Conservation (phyloP, 2,113 vertebrate genomes). For the Aythya baeri region DNA sequence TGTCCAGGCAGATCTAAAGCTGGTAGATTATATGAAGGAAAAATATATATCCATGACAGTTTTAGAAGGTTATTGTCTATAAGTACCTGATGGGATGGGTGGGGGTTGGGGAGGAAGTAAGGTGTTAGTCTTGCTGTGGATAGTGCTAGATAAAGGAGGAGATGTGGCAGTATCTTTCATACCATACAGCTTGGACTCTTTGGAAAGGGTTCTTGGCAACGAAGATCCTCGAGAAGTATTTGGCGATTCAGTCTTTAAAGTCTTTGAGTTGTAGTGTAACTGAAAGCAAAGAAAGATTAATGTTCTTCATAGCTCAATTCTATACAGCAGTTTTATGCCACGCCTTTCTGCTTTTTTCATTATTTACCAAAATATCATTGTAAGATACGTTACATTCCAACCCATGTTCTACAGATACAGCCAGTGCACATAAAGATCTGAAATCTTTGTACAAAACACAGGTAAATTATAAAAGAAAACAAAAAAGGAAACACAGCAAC, state of each 20-base stretch:
- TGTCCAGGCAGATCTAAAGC: constrained; percentile 9
- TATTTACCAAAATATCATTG: not conserved
- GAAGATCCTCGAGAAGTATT: constrained; percentile 96
- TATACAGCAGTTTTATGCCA: not conserved
- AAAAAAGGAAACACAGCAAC: not conserved
- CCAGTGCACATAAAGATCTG: not conserved
- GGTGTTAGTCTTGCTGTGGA: constrained; percentile 92
- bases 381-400: not conserved
- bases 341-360: not conserved
- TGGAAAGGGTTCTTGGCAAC: constrained; percentile 94
- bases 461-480: not conserved
- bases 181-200: constrained; percentile 99
- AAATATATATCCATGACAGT: constrained; percentile 12
- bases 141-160: constrained; percentile 82
- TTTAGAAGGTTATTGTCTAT: constrained; percentile 41
- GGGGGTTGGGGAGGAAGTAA: constrained; percentile 95
- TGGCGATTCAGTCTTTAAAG: constrained; percentile 94
- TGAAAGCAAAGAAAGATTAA: constrained; percentile 65
- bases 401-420: not conserved
- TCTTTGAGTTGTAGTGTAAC: constrained; percentile 99
- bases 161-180: constrained; percentile 90
- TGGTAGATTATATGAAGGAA: constrained; percentile 26
- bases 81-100: constrained; percentile 95
- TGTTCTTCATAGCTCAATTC: not conserved
- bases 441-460: not conserved